Percentiles rank a stretch among this genome's conserved stretches.
Evolutionary conservation across 2,888 invertebrate genomes (phyloP).

Genomic region (Globia sparganii): DNA sequence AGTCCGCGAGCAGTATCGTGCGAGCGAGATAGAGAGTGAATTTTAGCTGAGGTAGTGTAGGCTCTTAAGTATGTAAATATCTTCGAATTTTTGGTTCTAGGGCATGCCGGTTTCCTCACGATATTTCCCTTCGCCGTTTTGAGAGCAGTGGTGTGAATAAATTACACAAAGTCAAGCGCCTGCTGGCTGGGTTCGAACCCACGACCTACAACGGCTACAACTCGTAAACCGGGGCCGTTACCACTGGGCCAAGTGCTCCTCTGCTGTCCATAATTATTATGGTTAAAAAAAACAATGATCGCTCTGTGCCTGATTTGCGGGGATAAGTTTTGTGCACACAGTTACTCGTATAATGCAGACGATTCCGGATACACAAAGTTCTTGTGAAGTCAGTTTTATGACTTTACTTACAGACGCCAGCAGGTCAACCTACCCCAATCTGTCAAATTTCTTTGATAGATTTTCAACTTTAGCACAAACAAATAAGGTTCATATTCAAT

Average conservation of each 20-base stretch:
- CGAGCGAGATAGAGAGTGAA: too few relatives aligned
- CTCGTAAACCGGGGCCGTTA: neutral
- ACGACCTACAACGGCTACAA: neutral
- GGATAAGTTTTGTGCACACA: neutral
- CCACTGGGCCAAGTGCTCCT: neutral
- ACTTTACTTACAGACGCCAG: neutral
- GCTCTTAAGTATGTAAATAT: too few relatives aligned
- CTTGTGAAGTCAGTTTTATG: constrained; percentile 4
- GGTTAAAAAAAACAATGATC: neutral
- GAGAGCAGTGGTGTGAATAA: neutral
- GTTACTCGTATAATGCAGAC: constrained; percentile 15
- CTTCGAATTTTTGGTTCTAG: too few relatives aligned
- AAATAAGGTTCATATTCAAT: too few relatives aligned
- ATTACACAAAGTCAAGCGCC: neutral
- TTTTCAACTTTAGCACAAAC: too few relatives aligned
- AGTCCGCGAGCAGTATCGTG: too few relatives aligned
- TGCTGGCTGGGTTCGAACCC: neutral
- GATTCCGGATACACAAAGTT: constrained; percentile 3
- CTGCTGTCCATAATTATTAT: too few relatives aligned
- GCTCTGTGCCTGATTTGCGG: neutral
- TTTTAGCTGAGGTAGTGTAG: too few relatives aligned
- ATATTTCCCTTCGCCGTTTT: neutral
- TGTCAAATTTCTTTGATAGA: too few relatives aligned
- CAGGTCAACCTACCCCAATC: too few relatives aligned
- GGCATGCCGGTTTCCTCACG: neutral